Base-by-base conservation (phyloP, 2,113 vertebrate species). In the Todiramphus saurophagus region DNA sequence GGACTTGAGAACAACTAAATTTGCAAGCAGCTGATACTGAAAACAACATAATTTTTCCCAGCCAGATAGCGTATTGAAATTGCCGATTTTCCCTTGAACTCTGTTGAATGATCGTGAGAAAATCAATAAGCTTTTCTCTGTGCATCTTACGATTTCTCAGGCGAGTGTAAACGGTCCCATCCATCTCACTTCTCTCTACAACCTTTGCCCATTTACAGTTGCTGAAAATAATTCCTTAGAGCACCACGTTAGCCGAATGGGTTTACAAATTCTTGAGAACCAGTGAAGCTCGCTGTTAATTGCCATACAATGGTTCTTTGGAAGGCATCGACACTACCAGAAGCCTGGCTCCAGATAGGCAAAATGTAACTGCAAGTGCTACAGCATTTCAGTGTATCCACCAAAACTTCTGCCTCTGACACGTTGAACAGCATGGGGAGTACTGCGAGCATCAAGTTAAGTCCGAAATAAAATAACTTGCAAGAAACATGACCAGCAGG, bases 11-110 rank as follows among this genome's bases (percentile, higher is more conserved):
- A 80, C 77, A 94, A 79, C 78, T 95, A 74, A 73, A 96, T 95
- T 96, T 96, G 70, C 69, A 78, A 93, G 93, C 44, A 83, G 70
- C 78, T 78, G 79, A 95, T 93, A 95, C 5, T 89, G 94, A 95
- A 91, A 94, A 91, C 95, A 94, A 33, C 81, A 93, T 96, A 67
- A 94, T 95, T 96, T 97, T 96, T 56, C 63, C 66, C 18, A 79
- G 84, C 46, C 75, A 90, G 90, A 93, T 67, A 94, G 81, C 44
- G 59, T 95, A 83, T 94, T 96, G 80, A 91, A 96, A 90, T 95
- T 95, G 89, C 90, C 50, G 10, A 89, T 94, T 94, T 93, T 68
- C 77, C 90, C 87, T 95, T 93, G 89, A 96, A 94, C 83, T 76
- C 51, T 93, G 83, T 84, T 91, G 93, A 91, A 95, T 88, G 93